A percentile compares a stretch with the other conserved stretches of the same genome.
Conservation (phyloP, 2,888 invertebrate genomes). For the Heliconius charithonia region DNA sequence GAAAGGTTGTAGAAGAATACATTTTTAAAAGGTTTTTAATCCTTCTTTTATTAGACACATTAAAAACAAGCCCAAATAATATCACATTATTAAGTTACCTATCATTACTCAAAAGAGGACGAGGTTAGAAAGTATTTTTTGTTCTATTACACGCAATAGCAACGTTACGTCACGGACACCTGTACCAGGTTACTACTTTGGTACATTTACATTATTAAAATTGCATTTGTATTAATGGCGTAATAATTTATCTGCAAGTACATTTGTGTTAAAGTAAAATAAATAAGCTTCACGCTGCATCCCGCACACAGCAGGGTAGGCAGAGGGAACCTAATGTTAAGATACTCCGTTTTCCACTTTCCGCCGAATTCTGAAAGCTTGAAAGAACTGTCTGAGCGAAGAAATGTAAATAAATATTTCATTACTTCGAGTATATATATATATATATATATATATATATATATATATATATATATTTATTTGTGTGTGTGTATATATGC, state of each 20-base stretch:
- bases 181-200: constrained; percentile 61
- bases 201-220: constrained; percentile 49
- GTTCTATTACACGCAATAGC: constrained; percentile 63
- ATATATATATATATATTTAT: too few species aligned
- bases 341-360: too few species aligned
- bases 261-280: background rate
- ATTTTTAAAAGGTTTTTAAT: background rate
- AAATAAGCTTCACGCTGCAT: too few species aligned
- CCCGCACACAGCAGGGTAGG: too few species aligned
- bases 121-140: constrained; percentile 73
- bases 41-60: background rate
- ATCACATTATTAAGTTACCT: background rate
- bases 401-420: too few species aligned
- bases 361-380: too few species aligned
- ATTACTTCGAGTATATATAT: too few species aligned
- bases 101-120: constrained; percentile 58
- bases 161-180: constrained; percentile 58
- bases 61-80: background rate
- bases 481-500: background rate
- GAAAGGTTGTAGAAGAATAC: background rate
- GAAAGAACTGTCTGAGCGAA: too few species aligned
- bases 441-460: too few species aligned
- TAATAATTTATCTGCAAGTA: constrained; percentile 50
- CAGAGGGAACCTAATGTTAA: too few species aligned
- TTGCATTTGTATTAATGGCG: constrained; percentile 59